Evolutionary conservation across 1,140 invertebrate species (phyloP), one percentile per base, ranked within the genome.

Genomic region (Bathynomus jamesi): DNA sequence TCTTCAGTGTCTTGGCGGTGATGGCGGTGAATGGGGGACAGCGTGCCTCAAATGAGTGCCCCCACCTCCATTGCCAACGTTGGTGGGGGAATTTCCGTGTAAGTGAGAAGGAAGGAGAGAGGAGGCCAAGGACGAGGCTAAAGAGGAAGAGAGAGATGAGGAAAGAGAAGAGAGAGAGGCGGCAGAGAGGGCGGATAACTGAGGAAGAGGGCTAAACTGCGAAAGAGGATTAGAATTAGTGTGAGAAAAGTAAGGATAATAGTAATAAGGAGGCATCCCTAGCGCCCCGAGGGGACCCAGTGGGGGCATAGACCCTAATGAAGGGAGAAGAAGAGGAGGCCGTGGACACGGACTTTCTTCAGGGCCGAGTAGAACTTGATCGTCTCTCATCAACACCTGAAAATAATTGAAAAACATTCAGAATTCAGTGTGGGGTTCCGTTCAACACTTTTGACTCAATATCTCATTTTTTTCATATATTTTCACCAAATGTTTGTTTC

Each of bases 311-410:
- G 67, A 69, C 1, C 67, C 53, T 4, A 69, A 61, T 27, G 67
- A 69, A n/a, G 67, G 67, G 3, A 69, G 67, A n/a, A 69, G 67
- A 10, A 69, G 53, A 61, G 67, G 67, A 29, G 67, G 31, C 53
- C 67, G 25, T 61, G 40, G 5, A 60, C 46, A 10, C 13, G 29
- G 13, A 10, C 53, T 61, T 0, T 69, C 67, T 11, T 25, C 27
- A 5, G 30, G 28, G 2, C 53, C 53, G 21, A 69, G 25, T 3
- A 69, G 67, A 53, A 69, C 62, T 40, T 69, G 67, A 61, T 69
- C 67, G 27, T 69, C 67, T 29, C 67, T 3, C 67, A 69, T 69
- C 24, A 69, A 28, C 1, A 69, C 65, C 65, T 67, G 30, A 53
- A 53, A 53, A 13, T 53, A 13, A 53, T 11, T 53, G 46, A 53